A percentile compares a stretch with the other conserved stretches of the same genome.
These are phyloP conservation scores for Meta bourneti DNA, from an alignment of 2,888 invertebrate species.

Conservation along the genomic window DNA sequence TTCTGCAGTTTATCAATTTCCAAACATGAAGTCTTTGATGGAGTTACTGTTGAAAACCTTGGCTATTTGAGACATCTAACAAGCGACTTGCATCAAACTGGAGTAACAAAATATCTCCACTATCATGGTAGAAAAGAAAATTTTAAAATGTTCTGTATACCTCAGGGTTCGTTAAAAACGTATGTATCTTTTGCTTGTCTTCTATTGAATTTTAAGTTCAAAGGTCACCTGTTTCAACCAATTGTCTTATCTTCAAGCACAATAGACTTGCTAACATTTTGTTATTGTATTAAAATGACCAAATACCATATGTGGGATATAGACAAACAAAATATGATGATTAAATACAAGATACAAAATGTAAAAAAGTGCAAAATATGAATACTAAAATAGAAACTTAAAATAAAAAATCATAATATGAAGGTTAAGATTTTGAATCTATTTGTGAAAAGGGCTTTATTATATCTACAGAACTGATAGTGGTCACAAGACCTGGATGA, in stretches of 20 bases:
- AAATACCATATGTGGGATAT: too few species aligned
- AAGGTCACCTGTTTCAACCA: neutral
- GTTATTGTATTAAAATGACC: too few species aligned
- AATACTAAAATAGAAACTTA: too few species aligned
- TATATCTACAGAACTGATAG: too few species aligned
- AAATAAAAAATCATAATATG: too few species aligned
- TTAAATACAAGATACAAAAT: too few species aligned
- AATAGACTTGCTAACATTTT: neutral
- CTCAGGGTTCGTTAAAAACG: neutral
- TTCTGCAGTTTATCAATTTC: constrained; percentile 25
- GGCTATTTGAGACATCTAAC: constrained; percentile 20
- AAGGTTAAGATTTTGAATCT: too few species aligned
- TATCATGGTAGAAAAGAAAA: constrained; percentile 31
- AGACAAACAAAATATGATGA: too few species aligned
- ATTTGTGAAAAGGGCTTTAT: too few species aligned
- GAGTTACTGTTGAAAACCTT: constrained; percentile 7
- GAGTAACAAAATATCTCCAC: constrained; percentile 30
- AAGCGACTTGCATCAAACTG: neutral
- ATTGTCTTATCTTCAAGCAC: too few species aligned
- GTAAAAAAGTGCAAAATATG: too few species aligned
- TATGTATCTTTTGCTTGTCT: constrained; percentile 9
- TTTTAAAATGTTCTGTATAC: constrained; percentile 31
- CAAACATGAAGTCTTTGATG: constrained; percentile 1
- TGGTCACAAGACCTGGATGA: too few species aligned
- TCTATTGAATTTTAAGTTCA: neutral